Evolutionary conservation across 2,888 invertebrate species (phyloP).

Genomic region (Diloba caeruleocephala): DNA sequence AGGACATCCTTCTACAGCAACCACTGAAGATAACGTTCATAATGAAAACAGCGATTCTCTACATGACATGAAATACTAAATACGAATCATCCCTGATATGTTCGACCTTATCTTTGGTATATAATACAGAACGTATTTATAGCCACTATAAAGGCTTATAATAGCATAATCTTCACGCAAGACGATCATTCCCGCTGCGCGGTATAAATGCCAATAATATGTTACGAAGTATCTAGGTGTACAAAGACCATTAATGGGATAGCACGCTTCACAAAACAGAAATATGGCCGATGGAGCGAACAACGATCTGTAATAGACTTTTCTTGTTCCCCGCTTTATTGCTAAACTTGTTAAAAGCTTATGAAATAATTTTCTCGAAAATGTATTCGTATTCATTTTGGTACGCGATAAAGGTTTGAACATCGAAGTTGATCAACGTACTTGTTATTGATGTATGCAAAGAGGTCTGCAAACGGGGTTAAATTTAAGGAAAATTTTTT

Average conservation of each 20-base stretch:
- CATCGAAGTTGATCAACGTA: conserved; percentile 1
- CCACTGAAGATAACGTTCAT: conserved; percentile 28
- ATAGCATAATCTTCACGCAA: conserved; percentile 29
- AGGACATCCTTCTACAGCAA: too few relatives aligned
- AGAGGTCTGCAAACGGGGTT: conserved; percentile 2
- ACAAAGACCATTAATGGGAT: conserved; percentile 58
- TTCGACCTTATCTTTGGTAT: neutral
- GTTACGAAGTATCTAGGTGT: conserved; percentile 48
- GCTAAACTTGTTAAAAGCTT: conserved; percentile 29
- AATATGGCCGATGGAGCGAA: conserved; percentile 54
- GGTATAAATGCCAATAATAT: conserved; percentile 56
- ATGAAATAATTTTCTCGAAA: conserved; percentile 22
- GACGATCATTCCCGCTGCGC: conserved; percentile 31
- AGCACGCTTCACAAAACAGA: conserved; percentile 54
- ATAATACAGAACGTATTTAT: conserved; percentile 11
- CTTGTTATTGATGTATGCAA: conserved; percentile 17
- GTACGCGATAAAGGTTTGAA: conserved; percentile 4
- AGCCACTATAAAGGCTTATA: conserved; percentile 24
- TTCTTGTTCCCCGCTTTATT: conserved; percentile 57
- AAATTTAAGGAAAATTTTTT: conserved; percentile 1
- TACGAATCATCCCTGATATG: conserved; percentile 7
- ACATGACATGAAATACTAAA: conserved; percentile 2
- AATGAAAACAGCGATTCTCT: neutral
- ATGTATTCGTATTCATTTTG: neutral
- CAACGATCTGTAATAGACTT: conserved; percentile 65